Base-by-base conservation (phyloP, 2,797 vertebrate species). In the Emydoidea blandingii region DNA sequence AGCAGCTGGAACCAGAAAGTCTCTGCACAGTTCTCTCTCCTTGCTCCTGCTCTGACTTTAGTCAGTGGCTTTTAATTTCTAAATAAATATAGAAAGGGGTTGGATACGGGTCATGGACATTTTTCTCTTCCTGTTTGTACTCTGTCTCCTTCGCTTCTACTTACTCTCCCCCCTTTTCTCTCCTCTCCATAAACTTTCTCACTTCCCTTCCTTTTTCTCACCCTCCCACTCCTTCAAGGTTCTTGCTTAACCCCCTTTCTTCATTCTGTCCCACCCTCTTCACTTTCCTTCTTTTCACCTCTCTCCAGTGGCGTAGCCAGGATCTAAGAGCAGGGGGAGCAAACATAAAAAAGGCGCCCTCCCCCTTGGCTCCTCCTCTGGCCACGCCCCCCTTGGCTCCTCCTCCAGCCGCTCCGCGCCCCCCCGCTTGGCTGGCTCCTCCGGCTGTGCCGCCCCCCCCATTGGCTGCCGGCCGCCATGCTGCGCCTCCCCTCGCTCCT, bases 1-100 rank as follows among this genome's bases (percentile, higher is more conserved):
- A 92, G 90, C 93, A 95, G 91, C 82, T 91, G 96, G 90, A 83
- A 83, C 56, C 89, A 81, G 78, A 5, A 76, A 92, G 87, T 92
- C 91, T 95, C 92, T 85, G n/a, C 31, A 52, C 29, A 68, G 76
- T 81, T 50, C 11, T 6, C 68, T n/a, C 85, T 62, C 93, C 86
- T 91, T 83, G 80, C 90, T 97, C 93, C 89, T 89, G 86, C 87
- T 89, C 74, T 93, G 34, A 10, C 0, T 34, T 93, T 94, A 90
- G 49, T 96, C 91, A 91, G 81, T 79, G 84, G 72, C 29, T 94
- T 94, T 94, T 90, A 56, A 83, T 91, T 80, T 76, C 62, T 53
- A 95, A 95, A 56, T 83, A 94, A 93, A 56, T 86, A 93, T 79
- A 94, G 85, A 76, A 79, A 92, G 80, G 9, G 1, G 47, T 83